Evolutionary conservation across 2,888 invertebrate genomes (phyloP).

Genomic region (Cephus pulcher): DNA sequence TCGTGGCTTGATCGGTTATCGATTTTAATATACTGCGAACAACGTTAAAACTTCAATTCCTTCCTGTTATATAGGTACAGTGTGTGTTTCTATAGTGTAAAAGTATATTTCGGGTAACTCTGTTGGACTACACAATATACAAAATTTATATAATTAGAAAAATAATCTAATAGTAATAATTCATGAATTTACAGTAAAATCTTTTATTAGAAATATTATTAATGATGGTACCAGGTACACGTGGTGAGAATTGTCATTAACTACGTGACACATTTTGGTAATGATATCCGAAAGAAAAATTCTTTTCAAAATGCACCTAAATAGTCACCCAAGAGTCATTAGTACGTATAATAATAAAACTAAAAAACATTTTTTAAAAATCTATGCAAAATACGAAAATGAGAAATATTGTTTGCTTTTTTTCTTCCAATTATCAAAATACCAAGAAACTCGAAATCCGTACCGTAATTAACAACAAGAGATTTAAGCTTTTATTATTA

Average conservation of each 20-base stretch:
- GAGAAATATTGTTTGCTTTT: not conserved
- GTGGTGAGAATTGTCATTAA: not conserved
- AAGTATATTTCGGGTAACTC: not conserved
- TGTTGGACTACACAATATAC: not conserved
- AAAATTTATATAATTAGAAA: not conserved
- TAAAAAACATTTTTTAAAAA: not conserved
- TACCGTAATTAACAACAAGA: not conserved
- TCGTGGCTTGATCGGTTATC: not conserved
- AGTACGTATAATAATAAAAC: not conserved
- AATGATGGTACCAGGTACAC: not conserved
- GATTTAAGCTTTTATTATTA: not conserved
- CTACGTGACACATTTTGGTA: not conserved
- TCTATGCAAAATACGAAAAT: not conserved
- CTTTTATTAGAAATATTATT: not conserved
- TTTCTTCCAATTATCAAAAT: not conserved
- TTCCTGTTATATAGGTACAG: not conserved
- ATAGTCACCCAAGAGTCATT: not conserved
- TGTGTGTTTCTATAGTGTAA: not conserved
- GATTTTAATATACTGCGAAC: not conserved
- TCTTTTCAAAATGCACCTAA: not conserved
- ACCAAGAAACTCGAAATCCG: not conserved
- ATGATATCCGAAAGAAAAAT: not conserved
- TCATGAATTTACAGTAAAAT: not conserved
- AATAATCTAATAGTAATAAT: not conserved
- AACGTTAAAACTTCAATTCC: not conserved